Evolutionary conservation across 1,140 invertebrate genomes (phyloP).

Genomic region (Thaumatotibia leucotreta): DNA sequence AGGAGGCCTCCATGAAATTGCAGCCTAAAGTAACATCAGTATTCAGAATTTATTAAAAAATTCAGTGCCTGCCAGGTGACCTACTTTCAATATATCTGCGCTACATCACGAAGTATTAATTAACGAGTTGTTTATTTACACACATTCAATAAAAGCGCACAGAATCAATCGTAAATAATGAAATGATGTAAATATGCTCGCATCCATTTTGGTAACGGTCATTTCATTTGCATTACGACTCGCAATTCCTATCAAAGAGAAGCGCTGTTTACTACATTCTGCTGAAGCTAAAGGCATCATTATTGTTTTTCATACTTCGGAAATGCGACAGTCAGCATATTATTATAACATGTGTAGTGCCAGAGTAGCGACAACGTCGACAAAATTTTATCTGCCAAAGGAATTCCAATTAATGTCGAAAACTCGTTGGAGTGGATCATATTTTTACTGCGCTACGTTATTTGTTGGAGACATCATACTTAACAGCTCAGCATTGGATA

Average conservation of each 20-base stretch:
- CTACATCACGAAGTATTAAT: neutral
- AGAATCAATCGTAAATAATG: neutral
- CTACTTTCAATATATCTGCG: neutral
- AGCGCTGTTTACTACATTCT: neutral
- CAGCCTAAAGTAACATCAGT: neutral
- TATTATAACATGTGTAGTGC: constrained; percentile 10
- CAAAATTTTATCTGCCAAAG: neutral
- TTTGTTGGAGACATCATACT: neutral
- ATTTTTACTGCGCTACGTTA: constrained; percentile 2
- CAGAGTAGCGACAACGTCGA: neutral
- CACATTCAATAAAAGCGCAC: neutral
- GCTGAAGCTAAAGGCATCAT: neutral
- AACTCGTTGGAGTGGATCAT: neutral
- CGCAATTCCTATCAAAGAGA: neutral
- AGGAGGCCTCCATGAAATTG: constrained; percentile 11
- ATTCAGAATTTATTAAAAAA: constrained; percentile 4
- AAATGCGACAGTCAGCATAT: neutral
- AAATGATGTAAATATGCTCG: neutral
- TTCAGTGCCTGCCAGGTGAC: neutral
- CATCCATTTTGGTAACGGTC: neutral
- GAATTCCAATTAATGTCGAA: constrained; percentile 14
- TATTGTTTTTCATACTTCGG: constrained; percentile 2
- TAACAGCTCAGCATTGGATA: neutral
- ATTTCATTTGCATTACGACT: constrained; percentile 7
- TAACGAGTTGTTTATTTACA: neutral